Evolutionary conservation across 2,113 vertebrate genomes (phyloP), one percentile per base, ranked within the genome.

Genomic region (Phylloscopus trochilus): DNA sequence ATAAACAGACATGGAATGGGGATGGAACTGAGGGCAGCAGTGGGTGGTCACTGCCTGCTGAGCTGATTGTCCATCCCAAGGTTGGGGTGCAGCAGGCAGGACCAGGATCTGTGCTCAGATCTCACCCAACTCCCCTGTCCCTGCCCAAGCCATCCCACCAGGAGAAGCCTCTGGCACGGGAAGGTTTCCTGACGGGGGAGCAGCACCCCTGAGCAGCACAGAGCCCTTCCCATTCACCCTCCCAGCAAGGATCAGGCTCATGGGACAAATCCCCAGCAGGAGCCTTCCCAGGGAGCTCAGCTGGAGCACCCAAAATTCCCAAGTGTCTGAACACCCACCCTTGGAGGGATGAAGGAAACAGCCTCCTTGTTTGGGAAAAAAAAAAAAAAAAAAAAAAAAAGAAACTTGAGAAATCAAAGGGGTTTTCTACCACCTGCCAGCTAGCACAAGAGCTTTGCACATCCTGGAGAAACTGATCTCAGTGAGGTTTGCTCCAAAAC

Each of bases 41-140:
- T 2, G 69, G 23, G n/a, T 31, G 52, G 19, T 26, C 60, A 24
- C 33, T 44, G 83, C 58, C 81, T 20, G 58, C 6, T 14, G 53
- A 8, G 30, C 59, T 4, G 0, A 3, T 15, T 22, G 11, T 14
- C 41, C 44, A 18, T 22, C 41, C 80, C 73, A 28, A 52, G 1
- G 51, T 6, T 20, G 72, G 66, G 52, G 37, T 46, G 66, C 30
- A 21, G n/a, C 3, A 7, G 79, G 68, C 88, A 77, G 78, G 44
- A 80, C 11, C 21, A 5, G 53, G 64, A 56, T 47, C 39, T 0
- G 0, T 39, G 63, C 74, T 80, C 5, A 7, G 30, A 64, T 13
- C 28, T 39, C 41, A 43, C 1, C 18, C 39, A 7, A 1, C 31
- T 39, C 8, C 0, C 46, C 68, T 44, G 39, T 7, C 23, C 49